Base-by-base conservation (phyloP, 2,888 invertebrate genomes). In the Eupithecia inturbata region DNA sequence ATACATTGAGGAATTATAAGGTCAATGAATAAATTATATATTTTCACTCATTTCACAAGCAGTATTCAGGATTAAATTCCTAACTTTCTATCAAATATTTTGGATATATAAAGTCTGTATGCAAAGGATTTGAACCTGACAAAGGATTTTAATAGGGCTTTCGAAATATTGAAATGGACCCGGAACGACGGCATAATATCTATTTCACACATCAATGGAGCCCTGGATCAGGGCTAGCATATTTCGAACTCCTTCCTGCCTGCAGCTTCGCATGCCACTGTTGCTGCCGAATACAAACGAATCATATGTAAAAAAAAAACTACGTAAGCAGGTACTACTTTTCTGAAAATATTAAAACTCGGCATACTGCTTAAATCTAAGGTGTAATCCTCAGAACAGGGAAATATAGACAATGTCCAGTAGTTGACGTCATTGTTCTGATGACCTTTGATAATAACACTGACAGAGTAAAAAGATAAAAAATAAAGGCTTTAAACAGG, bases 131-230 rank as follows among this genome's bases (percentile, higher is more conserved):
- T 26, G 57, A 57, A 26, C 5, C 57, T 12, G 26, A 57, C 57
- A 57, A 57, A 57, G 57, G 57, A 57, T 53, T 53, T 26, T 12
- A 26, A 26, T 12, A 57, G 14, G 12, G 57, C 57, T 57, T 57
- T 57, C 4, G 22, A 53, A 22, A 53, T 57, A 57, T 57, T 12
- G 22, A 26, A 57, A 57, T 57, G 57, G 57, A 26, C 5, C 26
- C 26, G 57, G 57, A 57, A 26, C 53, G 22, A 57, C 22, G 53
- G 57, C 26, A 12, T 3, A 53, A 10, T 57, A 57, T 26, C 57
- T 26, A 57, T 57, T 57, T 26, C 57, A 57, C 26, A 57, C 57
- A 26, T 57, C 26, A 57, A 26, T 57, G 57, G 57, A 57, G 57
- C 14, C 12, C 14, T 12, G 22, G 57, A 57, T 57, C 57, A 14